These are phyloP conservation scores for Spodoptera litura DNA, from an alignment of 1,140 invertebrate genomes.

Conservation along the genomic window DNA sequence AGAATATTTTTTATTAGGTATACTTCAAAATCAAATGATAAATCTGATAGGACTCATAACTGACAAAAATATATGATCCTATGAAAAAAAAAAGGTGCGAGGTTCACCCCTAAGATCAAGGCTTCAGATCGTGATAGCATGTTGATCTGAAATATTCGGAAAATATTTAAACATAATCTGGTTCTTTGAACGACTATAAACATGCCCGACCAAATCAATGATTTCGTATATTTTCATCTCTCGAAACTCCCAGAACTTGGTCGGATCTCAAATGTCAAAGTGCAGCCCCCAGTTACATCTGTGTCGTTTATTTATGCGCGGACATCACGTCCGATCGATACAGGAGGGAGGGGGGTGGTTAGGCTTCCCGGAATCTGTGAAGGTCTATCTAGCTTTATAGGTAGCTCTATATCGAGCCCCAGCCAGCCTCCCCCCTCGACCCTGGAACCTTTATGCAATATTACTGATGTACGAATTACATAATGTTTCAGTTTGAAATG, in stretches of 20 bases:
- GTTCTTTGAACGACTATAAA: not conserved
- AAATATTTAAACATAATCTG: not conserved
- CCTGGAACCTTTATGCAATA: constrained; percentile 1
- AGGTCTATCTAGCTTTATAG: constrained; percentile 10
- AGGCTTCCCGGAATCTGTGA: not conserved
- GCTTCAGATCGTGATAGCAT: too few species aligned
- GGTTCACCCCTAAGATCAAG: too few species aligned
- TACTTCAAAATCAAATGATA: too few species aligned
- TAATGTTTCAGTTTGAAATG: too few species aligned
- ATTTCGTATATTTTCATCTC: not conserved
- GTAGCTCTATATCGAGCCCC: constrained; percentile 1
- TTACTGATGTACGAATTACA: not conserved
- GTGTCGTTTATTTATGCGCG: constrained; percentile 32
- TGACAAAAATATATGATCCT: too few species aligned
- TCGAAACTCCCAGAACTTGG: not conserved
- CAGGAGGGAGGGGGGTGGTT: constrained; percentile 14
- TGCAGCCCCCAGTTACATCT: constrained; percentile 12
- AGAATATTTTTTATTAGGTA: too few species aligned
- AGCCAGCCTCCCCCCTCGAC: constrained; percentile 7
- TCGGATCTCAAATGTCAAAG: not conserved
- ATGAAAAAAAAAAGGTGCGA: too few species aligned
- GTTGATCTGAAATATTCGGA: too few species aligned
- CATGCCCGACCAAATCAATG: not conserved
- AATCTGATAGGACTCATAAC: too few species aligned
- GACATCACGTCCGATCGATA: constrained; percentile 33